A percentile compares a stretch with the other conserved stretches of the same genome.
phyloP scores from a whole-genome alignment of 2,797 vertebrate species.

The Craterocephalus amniculus region DNA sequence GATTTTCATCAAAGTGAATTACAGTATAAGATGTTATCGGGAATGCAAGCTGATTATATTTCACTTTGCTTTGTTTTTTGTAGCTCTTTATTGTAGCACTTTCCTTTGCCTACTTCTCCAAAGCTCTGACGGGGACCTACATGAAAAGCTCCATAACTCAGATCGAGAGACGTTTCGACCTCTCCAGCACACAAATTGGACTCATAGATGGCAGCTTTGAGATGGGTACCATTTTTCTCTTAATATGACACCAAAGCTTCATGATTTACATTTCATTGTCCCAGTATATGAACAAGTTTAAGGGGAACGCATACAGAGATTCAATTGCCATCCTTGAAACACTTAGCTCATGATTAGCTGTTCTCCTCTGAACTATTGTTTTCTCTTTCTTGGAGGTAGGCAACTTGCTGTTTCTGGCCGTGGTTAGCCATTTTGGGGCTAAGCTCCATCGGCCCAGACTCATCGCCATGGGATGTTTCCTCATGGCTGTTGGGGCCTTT shows the following conservation, averaged over 20 bases:
- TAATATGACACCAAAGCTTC: background rate
- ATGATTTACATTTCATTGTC: background rate
- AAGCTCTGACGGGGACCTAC: slow-evolving; percentile 89
- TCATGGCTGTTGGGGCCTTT: slow-evolving; percentile 80
- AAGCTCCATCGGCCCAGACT: slow-evolving; percentile 81
- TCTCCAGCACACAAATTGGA: slow-evolving; percentile 87
- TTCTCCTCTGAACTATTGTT: background rate
- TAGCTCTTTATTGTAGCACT: slow-evolving; percentile 90
- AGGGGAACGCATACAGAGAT: background rate
- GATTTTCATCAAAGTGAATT: background rate
- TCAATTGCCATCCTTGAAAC: background rate
- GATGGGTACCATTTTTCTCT: slow-evolving; percentile 83
- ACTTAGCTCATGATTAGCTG: background rate
- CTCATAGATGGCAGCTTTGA: slow-evolving; percentile 93
- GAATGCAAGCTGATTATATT: background rate
- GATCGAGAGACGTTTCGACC: slow-evolving; percentile 92
- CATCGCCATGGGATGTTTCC: slow-evolving; percentile 78
- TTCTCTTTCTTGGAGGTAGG: slow-evolving; percentile 56
- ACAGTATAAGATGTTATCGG: no score
- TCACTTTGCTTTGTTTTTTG: slow-evolving; percentile 15
- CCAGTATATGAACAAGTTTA: background rate
- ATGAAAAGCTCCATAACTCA: slow-evolving; percentile 94
- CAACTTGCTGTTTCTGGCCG: slow-evolving; percentile 81
- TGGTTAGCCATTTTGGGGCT: slow-evolving; percentile 84
- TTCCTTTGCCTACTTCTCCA: slow-evolving; percentile 88